These are phyloP conservation scores for Autographa pulchrina DNA, from an alignment of 2,888 invertebrate genomes.

Conservation along the genomic window DNA sequence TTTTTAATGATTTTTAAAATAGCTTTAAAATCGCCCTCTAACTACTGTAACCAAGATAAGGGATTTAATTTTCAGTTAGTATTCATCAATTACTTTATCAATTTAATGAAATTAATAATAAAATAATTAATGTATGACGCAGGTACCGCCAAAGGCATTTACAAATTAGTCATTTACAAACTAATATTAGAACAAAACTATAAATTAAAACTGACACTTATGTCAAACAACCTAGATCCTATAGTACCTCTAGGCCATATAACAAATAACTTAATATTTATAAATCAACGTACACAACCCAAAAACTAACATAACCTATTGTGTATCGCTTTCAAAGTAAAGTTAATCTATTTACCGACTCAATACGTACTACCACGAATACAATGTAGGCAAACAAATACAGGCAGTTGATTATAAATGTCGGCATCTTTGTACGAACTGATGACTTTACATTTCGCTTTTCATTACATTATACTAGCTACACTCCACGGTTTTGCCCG, in stretches of 20 bases:
- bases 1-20: no score
- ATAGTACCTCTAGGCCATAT: not conserved
- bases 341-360: slow-evolving; percentile 86
- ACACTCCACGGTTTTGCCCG: not conserved
- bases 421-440: slow-evolving; percentile 59
- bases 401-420: slow-evolving; percentile 72
- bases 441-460: slow-evolving; percentile 53
- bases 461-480: slow-evolving; percentile 29
- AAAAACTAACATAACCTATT: slow-evolving; percentile 62
- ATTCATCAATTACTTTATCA: no score
- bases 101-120: no score
- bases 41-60: no score
- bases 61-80: no score
- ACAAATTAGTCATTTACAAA: not conserved
- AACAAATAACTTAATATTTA: not conserved
- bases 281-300: slow-evolving; percentile 51
- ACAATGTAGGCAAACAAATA: slow-evolving; percentile 73
- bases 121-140: no score
- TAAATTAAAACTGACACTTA: not conserved
- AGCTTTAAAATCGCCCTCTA: no score
- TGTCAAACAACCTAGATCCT: not conserved
- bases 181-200: not conserved
- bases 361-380: slow-evolving; percentile 69
- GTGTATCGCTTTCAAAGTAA: slow-evolving; percentile 84
- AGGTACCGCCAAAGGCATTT: not conserved